Percentiles rank a stretch among this genome's conserved stretches.
Conservation (phyloP, 2,888 invertebrate genomes). For the Molanna angustata region DNA sequence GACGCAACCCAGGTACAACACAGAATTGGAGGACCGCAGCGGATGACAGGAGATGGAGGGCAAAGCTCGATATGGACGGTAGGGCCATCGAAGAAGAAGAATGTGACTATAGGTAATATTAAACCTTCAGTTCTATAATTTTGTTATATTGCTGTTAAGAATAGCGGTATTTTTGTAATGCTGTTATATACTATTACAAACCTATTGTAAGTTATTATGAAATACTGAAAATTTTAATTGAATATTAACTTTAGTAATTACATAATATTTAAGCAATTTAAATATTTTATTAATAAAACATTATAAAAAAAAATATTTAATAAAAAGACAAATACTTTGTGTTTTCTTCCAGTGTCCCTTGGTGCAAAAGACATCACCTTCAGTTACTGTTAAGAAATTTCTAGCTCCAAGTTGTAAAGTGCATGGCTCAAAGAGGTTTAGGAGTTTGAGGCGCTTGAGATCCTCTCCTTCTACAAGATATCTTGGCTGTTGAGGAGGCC, state of each 20-base stretch:
- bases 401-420: conserved; percentile 88
- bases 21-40: too few relatives aligned
- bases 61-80: too few relatives aligned
- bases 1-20: too few relatives aligned
- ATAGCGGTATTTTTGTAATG: neutral
- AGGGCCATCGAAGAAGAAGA: too few relatives aligned
- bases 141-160: neutral
- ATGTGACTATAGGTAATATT: too few relatives aligned
- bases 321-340: conserved; percentile 49
- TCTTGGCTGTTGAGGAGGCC: conserved; percentile 66
- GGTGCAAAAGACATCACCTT: conserved; percentile 71
- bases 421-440: conserved; percentile 85
- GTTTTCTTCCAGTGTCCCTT: conserved; percentile 76
- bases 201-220: neutral
- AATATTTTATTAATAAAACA: too few relatives aligned
- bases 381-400: conserved; percentile 75
- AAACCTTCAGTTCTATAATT: neutral
- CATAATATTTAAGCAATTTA: too few relatives aligned
- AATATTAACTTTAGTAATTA: too few relatives aligned
- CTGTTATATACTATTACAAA: neutral
- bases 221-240: too few relatives aligned
- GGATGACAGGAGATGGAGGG: too few relatives aligned
- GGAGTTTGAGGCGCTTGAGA: conserved; percentile 73
- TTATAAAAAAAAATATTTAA: too few relatives aligned
- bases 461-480: conserved; percentile 70